Conservation (phyloP, 1,140 invertebrate genomes). For the Heliconius congener region DNA sequence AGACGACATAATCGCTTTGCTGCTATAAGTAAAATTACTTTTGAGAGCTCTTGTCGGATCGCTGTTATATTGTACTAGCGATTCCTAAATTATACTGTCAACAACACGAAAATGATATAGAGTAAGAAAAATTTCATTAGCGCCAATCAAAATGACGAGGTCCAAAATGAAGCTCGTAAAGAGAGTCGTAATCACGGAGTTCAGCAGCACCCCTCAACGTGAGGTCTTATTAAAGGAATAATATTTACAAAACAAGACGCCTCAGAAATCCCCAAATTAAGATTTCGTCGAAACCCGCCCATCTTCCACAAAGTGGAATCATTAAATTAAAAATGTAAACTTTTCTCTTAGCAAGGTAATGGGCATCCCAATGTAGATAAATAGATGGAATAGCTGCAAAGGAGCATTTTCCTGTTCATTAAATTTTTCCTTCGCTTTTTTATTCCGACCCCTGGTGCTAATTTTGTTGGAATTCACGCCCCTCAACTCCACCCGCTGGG, state of each 20-base stretch:
- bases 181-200: constrained; percentile 80
- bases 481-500: constrained; percentile 76
- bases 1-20: constrained; percentile 65
- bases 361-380: constrained; percentile 82
- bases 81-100: constrained; percentile 73
- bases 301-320: constrained; percentile 82
- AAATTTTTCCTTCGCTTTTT: constrained; percentile 82
- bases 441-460: constrained; percentile 82
- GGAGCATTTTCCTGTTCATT: constrained; percentile 83
- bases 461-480: constrained; percentile 83
- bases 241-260: constrained; percentile 82
- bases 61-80: not conserved
- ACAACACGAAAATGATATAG: constrained; percentile 74
- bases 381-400: constrained; percentile 82
- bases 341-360: constrained; percentile 83
- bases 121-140: constrained; percentile 81
- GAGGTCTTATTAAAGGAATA: constrained; percentile 82
- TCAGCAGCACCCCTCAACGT: constrained; percentile 76
- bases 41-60: not conserved
- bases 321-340: constrained; percentile 83
- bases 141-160: constrained; percentile 81
- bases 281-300: constrained; percentile 80
- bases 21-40: constrained; percentile 60
- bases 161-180: constrained; percentile 78
- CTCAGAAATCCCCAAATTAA: constrained; percentile 81